phyloP scores from a whole-genome alignment of 1,140 invertebrate species.

The Eurytemora carolleeae region DNA sequence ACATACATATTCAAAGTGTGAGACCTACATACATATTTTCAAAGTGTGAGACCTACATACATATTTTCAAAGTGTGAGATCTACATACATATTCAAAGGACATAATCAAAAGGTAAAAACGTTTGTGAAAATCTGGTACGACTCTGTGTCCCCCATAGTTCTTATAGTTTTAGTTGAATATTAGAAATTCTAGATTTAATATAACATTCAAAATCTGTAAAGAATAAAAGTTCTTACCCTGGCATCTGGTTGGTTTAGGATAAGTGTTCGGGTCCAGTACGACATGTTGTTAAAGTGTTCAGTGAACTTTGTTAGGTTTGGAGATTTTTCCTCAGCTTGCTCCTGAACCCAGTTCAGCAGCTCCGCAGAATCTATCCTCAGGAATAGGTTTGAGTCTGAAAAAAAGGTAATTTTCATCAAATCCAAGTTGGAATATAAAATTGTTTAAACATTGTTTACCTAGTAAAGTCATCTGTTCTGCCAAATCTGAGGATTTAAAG shows the following conservation, averaged over 20 bases:
- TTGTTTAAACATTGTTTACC: neutral
- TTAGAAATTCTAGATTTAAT: too few relatives aligned
- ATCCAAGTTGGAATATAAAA: neutral
- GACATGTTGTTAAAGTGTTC: slow-evolving; percentile 99
- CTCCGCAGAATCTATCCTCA: slow-evolving; percentile 90
- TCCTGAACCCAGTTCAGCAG: slow-evolving; percentile 89
- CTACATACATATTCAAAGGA: too few relatives aligned
- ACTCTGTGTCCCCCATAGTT: too few relatives aligned
- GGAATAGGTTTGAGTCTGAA: slow-evolving; percentile 76
- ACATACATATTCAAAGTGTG: too few relatives aligned
- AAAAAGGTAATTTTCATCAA: neutral
- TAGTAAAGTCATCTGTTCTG: slow-evolving; percentile 93
- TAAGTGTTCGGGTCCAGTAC: slow-evolving; percentile 45
- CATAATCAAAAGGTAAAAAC: too few relatives aligned
- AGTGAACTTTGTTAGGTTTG: slow-evolving; percentile 88
- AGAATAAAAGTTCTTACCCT: slow-evolving; percentile 7
- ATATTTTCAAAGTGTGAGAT: too few relatives aligned
- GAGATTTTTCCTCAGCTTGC: slow-evolving; percentile 87
- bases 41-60: too few relatives aligned
- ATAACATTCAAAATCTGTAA: too few relatives aligned
- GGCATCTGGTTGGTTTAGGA: slow-evolving; percentile 18
- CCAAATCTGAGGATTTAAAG: slow-evolving; percentile 75
- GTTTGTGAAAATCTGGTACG: too few relatives aligned
- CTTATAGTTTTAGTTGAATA: too few relatives aligned
- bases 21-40: too few relatives aligned